Evolutionary conservation across 1,140 invertebrate species (phyloP), one percentile per base, ranked within the genome.

Genomic region (Bombus fervidus): DNA sequence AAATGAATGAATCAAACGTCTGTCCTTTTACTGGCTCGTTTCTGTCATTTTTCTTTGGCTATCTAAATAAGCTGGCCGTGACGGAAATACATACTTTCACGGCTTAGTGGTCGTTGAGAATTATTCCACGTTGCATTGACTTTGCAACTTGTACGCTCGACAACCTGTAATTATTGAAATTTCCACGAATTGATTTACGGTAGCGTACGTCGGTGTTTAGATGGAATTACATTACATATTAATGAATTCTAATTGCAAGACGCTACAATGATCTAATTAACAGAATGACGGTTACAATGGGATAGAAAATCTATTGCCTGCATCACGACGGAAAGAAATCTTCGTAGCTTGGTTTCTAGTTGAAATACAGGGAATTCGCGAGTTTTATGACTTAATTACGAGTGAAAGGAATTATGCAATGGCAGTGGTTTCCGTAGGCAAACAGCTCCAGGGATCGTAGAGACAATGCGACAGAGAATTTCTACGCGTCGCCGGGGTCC

Each of bases 371-470:
- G 13, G 39, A 9, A 72, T n/a, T 72, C 69, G n/a, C 31, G 1
- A 15, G 72, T 53, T 83, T 39, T n/a, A 41, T 37, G 31, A 41
- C 47, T 76, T 64, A 31, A 76, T 68, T 37, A 22, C 22, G 28
- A 68, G 62, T 69, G 74, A 83, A 83, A 53, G 73, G 81, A 57
- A 39, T 68, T 83, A 57, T 25, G 62, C 74, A 77, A 68, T 18
- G 43, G 6, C 43, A 5, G 28, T 22, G 28, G 68, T 76, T 37
- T 25, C 37, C 47, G 43, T 39, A 22, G 43, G 10, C 22, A 39
- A 59, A 25, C 47, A 12, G 34, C 34, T n/a, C 34, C 25, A n/a
- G 34, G 31, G 53, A 31, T n/a, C 53, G 43, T 25, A 15, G 2
- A 76, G 72, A 83, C 81, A 83, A 83, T 83, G 73, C 28, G 10